Evolutionary conservation across 2,113 vertebrate genomes (phyloP), one percentile per base, ranked within the genome.

Genomic region (Casuarius casuarius): DNA sequence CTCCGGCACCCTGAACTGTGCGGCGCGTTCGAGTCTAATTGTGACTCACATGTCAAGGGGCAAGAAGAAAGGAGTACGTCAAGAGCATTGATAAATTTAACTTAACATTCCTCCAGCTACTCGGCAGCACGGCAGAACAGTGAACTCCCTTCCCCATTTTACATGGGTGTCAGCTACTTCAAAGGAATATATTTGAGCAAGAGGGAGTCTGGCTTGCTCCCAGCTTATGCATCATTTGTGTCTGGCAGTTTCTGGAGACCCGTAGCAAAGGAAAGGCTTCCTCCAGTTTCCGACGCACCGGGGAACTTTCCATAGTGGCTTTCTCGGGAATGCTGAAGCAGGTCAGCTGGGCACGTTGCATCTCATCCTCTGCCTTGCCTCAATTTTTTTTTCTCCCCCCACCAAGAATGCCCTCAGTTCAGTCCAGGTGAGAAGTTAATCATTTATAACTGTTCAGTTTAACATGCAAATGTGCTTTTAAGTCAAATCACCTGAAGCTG

Each of bases 31-130:
- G 84, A 89, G 63, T 51, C 87, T 97, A 91, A 94, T 95, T 94
- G 92, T 84, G 91, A 90, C 95, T 96, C 87, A 48, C 87, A 29
- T 90, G 94, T 94, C 96, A 91, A 94, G 87, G 95, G 96, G 81
- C 94, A 95, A 74, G 94, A 95, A 96, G 87, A 95, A 96, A 97
- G 92, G 67, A 96, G 77, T 11, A 91, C 76, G 87, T 91, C 0
- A 1, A 97, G 80, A 96, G 75, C 94, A 90, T 0, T 85, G 91
- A 91, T 74, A 79, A 84, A 95, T 92, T 87, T 82, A 93, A 94
- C 89, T 87, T 72, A 84, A 81, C 94, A 68, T 96, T 96, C 92
- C 78, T 94, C 54, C 87, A 94, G 91, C 92, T 91, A 42, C 92
- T 73, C 91, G 49, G 92, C 91, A 73, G 81, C 49, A 71, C 68